Evolutionary conservation across 2,797 vertebrate genomes (phyloP).

Genomic region (Gorsachius magnificus): DNA sequence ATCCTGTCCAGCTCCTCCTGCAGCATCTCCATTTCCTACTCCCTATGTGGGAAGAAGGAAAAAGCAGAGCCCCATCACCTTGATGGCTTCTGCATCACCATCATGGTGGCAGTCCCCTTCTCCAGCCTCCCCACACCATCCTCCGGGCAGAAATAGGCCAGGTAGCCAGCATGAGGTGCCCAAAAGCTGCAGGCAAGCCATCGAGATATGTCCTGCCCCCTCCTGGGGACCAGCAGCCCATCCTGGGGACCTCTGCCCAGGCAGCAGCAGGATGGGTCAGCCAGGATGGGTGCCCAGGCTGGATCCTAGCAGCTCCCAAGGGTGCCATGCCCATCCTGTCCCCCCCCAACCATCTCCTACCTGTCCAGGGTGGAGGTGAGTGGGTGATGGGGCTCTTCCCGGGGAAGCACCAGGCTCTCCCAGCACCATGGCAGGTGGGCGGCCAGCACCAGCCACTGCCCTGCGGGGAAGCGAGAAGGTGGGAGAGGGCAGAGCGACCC

Average conservation of each 20-base stretch:
- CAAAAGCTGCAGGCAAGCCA: not conserved
- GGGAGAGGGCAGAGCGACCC: not conserved
- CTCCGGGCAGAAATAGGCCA: not conserved
- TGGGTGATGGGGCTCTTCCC: not conserved
- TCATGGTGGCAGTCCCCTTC: not conserved
- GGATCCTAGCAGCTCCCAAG: not conserved
- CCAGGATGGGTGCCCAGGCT: not conserved
- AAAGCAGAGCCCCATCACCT: fast-evolving
- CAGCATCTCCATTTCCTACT: not conserved
- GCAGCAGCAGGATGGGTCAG: not conserved
- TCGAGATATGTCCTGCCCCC: not conserved
- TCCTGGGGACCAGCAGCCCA: not conserved
- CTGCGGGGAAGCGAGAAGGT: constrained; percentile 1
- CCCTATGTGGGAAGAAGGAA: not conserved
- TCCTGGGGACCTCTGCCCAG: not conserved
- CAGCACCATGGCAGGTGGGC: not conserved
- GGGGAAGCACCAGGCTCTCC: not conserved
- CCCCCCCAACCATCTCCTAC: constrained; percentile 53
- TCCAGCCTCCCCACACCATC: not conserved
- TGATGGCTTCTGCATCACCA: not conserved
- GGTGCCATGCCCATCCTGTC: not conserved
- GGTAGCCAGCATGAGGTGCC: not conserved
- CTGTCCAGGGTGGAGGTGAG: constrained; percentile 78
- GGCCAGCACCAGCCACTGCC: constrained; percentile 73
- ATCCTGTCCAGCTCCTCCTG: constrained; percentile 39